phyloP scores from a whole-genome alignment of 2,113 vertebrate species.

The Misgurnus mizolepis region DNA sequence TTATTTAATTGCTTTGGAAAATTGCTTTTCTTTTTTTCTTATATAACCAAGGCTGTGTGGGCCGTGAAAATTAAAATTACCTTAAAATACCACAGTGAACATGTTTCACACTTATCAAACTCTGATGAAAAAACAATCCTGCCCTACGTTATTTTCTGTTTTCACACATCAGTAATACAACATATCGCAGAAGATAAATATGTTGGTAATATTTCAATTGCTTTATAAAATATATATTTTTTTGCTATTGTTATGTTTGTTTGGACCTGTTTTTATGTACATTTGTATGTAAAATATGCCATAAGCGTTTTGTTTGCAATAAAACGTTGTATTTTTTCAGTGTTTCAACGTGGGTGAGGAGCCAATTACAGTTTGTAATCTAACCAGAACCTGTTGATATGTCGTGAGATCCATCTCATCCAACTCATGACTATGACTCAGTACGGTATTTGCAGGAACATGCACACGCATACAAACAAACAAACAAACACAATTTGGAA shows the following conservation, averaged over 20 bases:
- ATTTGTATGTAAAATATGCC: not conserved
- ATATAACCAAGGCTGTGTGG: not conserved
- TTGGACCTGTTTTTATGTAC: not conserved
- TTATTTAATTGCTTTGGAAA: no score
- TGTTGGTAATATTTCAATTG: no score
- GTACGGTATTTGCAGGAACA: not conserved
- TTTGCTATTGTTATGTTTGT: not conserved
- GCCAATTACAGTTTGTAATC: constrained; percentile 34
- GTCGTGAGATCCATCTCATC: constrained; percentile 23
- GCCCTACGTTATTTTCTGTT: no score
- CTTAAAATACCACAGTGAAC: no score
- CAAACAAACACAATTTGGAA: constrained; percentile 38
- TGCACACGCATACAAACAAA: not conserved
- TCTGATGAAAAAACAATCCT: no score
- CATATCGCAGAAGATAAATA: no score
- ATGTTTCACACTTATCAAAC: no score
- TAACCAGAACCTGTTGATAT: constrained; percentile 18
- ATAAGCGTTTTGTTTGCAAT: not conserved
- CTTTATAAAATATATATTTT: not conserved
- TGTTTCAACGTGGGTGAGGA: constrained; percentile 11
- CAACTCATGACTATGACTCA: not conserved
- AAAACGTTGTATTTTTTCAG: no score
- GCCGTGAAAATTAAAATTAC: no score
- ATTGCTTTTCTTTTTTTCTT: not conserved
- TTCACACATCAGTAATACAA: no score